A percentile compares a stretch with the other conserved stretches of the same genome.
Conservation (phyloP, 2,113 vertebrate genomes). For the Camelus bactrianus region DNA sequence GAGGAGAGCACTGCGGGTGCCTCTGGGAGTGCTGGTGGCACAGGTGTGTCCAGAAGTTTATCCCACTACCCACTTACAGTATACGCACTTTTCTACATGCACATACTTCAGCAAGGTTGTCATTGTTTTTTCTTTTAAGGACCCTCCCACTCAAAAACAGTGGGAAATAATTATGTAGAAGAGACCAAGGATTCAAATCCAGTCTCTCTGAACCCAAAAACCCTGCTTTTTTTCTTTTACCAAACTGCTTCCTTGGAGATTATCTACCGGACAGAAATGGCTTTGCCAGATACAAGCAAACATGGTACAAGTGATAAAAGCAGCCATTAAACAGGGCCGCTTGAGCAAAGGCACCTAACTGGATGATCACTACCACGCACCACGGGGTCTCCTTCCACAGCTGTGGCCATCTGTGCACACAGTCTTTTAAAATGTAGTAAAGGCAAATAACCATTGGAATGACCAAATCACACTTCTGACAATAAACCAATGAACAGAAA, state of each 20-base stretch:
- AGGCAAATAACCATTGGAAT: neutral
- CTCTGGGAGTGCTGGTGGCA: neutral
- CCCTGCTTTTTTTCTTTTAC: neutral
- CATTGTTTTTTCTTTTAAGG: neutral
- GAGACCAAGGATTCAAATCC: neutral
- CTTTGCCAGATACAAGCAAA: neutral
- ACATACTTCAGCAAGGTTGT: neutral
- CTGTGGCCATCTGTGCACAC: neutral
- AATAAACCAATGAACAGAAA: slow-evolving; percentile 9
- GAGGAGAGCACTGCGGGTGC: neutral
- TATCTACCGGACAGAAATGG: neutral
- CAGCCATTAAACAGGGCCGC: neutral
- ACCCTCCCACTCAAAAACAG: neutral
- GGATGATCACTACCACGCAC: neutral
- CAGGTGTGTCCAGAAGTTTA: neutral
- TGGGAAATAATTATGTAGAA: slow-evolving; percentile 8
- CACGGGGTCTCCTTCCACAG: neutral
- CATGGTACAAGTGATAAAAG: neutral
- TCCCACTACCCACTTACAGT: neutral
- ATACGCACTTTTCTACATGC: neutral
- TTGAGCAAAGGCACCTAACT: neutral
- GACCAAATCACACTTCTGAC: neutral
- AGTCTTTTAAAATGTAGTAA: neutral
- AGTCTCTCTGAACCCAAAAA: neutral
- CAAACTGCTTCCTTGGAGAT: neutral